phyloP scores from a whole-genome alignment of 2,797 vertebrate genomes.

The Xenentodon cancila region DNA sequence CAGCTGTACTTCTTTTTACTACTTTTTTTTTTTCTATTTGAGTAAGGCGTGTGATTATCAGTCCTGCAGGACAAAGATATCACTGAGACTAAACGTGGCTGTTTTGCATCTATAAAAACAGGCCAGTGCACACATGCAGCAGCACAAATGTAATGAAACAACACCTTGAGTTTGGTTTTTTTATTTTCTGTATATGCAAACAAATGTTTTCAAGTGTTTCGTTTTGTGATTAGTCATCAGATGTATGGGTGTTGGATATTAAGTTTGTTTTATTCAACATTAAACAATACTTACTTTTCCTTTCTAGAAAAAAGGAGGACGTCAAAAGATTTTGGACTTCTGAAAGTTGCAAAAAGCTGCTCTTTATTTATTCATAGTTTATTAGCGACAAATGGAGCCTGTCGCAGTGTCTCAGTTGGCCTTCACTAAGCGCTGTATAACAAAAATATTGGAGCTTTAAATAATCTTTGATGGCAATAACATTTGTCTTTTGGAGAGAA shows the following conservation, averaged over 20 bases:
- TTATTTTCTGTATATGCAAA: slow-evolving; percentile 32
- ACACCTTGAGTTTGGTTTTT: background rate
- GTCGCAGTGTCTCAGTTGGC: too few relatives aligned
- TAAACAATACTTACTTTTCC: too few relatives aligned
- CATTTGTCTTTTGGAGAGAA: too few relatives aligned
- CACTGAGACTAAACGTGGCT: slow-evolving; percentile 21
- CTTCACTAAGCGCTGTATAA: too few relatives aligned
- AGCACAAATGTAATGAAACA: slow-evolving; percentile 22
- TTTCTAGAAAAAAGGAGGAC: too few relatives aligned
- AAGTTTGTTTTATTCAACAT: too few relatives aligned
- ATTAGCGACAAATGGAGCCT: too few relatives aligned
- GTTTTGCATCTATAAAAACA: background rate
- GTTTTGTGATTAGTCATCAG: slow-evolving; percentile 13
- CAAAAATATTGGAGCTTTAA: too few relatives aligned
- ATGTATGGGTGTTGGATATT: background rate
- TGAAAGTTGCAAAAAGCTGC: too few relatives aligned
- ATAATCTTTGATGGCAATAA: too few relatives aligned
- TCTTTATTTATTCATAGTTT: too few relatives aligned
- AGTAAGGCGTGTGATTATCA: slow-evolving; percentile 26
- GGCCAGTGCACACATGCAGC: background rate
- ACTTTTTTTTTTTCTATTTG: slow-evolving; percentile 12
- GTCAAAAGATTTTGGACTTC: too few relatives aligned
- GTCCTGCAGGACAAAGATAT: slow-evolving; percentile 39
- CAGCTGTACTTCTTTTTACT: slow-evolving; percentile 1
- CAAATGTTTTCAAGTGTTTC: slow-evolving; percentile 6